These are phyloP conservation scores for Cynocephalus volans DNA, from an alignment of 2,113 vertebrate genomes.

Conservation along the genomic window DNA sequence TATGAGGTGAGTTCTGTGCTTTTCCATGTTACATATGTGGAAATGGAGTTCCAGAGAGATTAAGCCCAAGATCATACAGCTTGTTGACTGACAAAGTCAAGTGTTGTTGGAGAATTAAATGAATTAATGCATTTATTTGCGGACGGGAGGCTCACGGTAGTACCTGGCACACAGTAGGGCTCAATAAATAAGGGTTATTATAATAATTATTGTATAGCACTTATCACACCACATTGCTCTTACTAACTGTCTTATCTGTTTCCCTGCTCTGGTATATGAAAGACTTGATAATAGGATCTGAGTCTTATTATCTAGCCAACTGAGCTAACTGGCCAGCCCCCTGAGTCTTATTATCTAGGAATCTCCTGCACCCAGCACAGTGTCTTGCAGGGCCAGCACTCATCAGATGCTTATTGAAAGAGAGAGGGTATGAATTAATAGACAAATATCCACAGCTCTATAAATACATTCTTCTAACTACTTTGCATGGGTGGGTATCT, in stretches of 20 bases:
- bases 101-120: not conserved
- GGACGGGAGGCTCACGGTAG: not conserved
- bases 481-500: not conserved
- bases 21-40: not conserved
- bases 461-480: conserved; percentile 30
- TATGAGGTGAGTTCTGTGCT: not conserved
- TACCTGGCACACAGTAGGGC: not conserved
- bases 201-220: conserved; percentile 5
- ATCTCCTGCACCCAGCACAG: not conserved
- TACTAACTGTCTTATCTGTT: not conserved
- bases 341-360: not conserved
- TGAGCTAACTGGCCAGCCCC: too few relatives aligned
- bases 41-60: not conserved
- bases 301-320: not conserved
- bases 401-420: not conserved
- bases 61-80: not conserved
- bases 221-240: not conserved
- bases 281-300: conserved; percentile 20
- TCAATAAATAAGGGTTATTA: conserved; percentile 8
- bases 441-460: conserved; percentile 37
- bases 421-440: conserved; percentile 18
- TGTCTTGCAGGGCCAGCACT: not conserved
- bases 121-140: conserved; percentile 10
- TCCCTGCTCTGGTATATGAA: not conserved
- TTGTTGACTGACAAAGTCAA: not conserved